These are phyloP conservation scores for Palythoa heliodiscus DNA, from an alignment of 92 coral and sea anemone species.

Conservation along the genomic window DNA sequence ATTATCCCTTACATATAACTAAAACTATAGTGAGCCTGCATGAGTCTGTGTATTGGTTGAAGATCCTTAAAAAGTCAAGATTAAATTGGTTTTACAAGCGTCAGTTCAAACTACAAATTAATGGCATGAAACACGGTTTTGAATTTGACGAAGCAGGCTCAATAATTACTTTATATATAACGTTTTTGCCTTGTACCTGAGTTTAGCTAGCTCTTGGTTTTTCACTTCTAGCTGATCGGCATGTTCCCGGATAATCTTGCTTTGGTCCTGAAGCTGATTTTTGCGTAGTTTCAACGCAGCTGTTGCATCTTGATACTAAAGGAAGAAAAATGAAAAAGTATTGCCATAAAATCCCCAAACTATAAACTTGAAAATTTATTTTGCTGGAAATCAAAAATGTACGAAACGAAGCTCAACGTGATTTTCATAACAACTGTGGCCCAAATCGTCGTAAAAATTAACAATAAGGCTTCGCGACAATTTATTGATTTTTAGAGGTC, in stretches of 20 bases:
- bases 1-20: too few species aligned
- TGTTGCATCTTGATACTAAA: conserved; percentile 60
- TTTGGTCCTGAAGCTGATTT: conserved; percentile 76
- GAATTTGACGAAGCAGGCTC: not conserved
- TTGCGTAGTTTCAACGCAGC: conserved; percentile 71
- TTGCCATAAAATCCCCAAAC: not conserved
- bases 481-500: too few species aligned
- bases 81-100: too few species aligned
- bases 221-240: conserved; percentile 45
- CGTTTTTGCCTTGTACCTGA: conserved; percentile 33
- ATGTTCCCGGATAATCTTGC: conserved; percentile 50
- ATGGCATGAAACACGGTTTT: too few species aligned
- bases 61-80: too few species aligned
- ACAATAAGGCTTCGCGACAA: too few species aligned
- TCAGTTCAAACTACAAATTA: too few species aligned
- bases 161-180: not conserved
- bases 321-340: conserved; percentile 2
- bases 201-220: conserved; percentile 20
- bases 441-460: not conserved
- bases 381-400: conserved; percentile 30
- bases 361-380: not conserved
- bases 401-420: not conserved
- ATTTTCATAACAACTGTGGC: too few species aligned
- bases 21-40: too few species aligned
- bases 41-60: too few species aligned